phyloP scores from a whole-genome alignment of 1,140 invertebrate species.

The Orussus abietinus region DNA sequence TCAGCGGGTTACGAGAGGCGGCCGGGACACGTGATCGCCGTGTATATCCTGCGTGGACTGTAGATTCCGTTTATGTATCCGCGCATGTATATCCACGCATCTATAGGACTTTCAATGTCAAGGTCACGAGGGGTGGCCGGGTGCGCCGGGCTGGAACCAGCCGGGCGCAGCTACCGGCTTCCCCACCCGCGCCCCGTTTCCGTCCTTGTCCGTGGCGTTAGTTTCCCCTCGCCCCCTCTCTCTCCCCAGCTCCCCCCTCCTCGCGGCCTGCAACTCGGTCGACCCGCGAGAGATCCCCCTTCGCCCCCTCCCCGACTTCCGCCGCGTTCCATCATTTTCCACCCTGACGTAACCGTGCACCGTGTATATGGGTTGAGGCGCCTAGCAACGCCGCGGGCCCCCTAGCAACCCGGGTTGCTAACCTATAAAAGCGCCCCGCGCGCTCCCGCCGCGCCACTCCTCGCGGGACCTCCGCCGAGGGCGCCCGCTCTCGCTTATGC shows the following conservation, averaged over 20 bases:
- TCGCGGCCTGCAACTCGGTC: too few relatives aligned
- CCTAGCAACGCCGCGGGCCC: conserved; percentile 27
- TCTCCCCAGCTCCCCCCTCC: conserved; percentile 5
- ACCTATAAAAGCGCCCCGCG: too few relatives aligned
- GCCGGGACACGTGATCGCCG: neutral
- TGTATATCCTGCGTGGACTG: conserved; percentile 13
- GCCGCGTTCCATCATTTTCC: neutral
- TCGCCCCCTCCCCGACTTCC: neutral
- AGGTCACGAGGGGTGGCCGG: conserved; percentile 26
- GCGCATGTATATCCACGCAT: neutral
- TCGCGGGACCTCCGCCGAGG: too few relatives aligned
- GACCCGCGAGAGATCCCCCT: neutral
- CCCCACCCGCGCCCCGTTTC: neutral
- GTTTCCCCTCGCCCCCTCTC: neutral
- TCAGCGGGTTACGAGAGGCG: conserved; percentile 1
- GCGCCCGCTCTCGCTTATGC: too few relatives aligned
- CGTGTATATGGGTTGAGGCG: conserved; percentile 5
- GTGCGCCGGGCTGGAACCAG: conserved; percentile 13
- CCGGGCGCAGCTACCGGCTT: conserved; percentile 14
- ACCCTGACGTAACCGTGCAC: neutral
- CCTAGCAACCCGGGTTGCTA: conserved; percentile 26
- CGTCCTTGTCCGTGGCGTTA: neutral
- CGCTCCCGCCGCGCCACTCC: too few relatives aligned
- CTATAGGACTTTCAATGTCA: conserved; percentile 30
- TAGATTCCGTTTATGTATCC: too few relatives aligned